phyloP scores from a whole-genome alignment of 2,113 vertebrate species.

The Pipra filicauda region DNA sequence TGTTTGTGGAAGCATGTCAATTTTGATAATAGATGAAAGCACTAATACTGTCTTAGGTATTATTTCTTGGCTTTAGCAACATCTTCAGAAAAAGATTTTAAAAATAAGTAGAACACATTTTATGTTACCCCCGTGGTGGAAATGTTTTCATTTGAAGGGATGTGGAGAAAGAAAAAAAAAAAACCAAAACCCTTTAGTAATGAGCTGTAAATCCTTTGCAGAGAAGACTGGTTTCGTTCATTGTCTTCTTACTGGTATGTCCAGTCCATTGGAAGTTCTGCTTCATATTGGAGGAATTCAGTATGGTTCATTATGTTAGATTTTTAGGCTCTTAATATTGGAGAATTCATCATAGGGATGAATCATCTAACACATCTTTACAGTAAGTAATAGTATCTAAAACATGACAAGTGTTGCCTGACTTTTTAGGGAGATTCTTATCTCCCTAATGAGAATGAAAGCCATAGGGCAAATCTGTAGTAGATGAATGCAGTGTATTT shows the following conservation, averaged over 20 bases:
- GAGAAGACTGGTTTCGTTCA: not conserved
- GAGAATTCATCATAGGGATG: not conserved
- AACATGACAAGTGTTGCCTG: not conserved
- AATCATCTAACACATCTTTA: not conserved
- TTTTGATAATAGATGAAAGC: not conserved
- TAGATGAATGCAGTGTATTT: not conserved
- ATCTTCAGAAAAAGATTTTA: not conserved
- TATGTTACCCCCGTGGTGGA: rapidly evolving
- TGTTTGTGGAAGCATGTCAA: not conserved
- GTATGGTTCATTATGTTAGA: not conserved
- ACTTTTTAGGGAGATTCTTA: not conserved
- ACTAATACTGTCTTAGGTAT: not conserved
- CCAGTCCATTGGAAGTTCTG: not conserved
- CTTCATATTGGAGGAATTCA: not conserved
- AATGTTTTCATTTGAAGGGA: not conserved
- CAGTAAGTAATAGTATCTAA: not conserved
- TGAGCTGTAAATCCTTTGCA: not conserved
- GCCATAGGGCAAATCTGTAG: not conserved
- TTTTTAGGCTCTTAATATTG: not conserved
- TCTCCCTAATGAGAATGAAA: not conserved
- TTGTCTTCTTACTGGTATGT: not conserved
- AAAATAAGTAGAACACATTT: not conserved
- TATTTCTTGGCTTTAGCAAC: not conserved
- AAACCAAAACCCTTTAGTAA: not conserved
- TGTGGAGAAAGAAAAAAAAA: not conserved